phyloP scores from a whole-genome alignment of 2,797 vertebrate species.

The Ptychobarbus kaznakovi region DNA sequence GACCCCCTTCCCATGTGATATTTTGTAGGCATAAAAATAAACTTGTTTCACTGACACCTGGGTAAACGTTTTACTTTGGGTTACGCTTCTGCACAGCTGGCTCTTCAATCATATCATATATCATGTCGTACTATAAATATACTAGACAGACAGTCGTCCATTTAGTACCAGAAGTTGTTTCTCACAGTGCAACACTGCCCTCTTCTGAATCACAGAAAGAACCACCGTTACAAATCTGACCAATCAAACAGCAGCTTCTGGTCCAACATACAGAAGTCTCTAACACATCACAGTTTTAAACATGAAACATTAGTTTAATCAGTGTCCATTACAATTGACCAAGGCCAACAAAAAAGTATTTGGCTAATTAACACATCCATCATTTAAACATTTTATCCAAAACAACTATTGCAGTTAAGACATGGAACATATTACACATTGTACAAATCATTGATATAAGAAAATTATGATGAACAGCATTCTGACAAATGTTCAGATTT shows the following conservation, averaged over 20 bases:
- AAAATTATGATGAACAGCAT: background rate
- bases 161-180: background rate
- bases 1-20: constrained; percentile 68
- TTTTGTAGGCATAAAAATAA: constrained; percentile 82
- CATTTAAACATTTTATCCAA: background rate
- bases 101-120: background rate
- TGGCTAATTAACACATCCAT: background rate
- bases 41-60: constrained; percentile 70
- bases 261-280: background rate
- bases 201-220: constrained; percentile 27
- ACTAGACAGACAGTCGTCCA: background rate
- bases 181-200: constrained; percentile 44
- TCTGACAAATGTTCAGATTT: background rate
- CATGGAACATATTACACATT: background rate
- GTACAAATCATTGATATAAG: background rate
- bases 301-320: background rate
- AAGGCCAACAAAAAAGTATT: background rate
- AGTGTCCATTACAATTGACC: background rate
- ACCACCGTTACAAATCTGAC: background rate
- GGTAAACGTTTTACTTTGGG: background rate
- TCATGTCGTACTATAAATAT: background rate
- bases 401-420: background rate
- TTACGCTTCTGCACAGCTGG: background rate
- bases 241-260: background rate
- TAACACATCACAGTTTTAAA: background rate